phyloP scores from a whole-genome alignment of 1,140 invertebrate species.

The Hyles euphorbiae region DNA sequence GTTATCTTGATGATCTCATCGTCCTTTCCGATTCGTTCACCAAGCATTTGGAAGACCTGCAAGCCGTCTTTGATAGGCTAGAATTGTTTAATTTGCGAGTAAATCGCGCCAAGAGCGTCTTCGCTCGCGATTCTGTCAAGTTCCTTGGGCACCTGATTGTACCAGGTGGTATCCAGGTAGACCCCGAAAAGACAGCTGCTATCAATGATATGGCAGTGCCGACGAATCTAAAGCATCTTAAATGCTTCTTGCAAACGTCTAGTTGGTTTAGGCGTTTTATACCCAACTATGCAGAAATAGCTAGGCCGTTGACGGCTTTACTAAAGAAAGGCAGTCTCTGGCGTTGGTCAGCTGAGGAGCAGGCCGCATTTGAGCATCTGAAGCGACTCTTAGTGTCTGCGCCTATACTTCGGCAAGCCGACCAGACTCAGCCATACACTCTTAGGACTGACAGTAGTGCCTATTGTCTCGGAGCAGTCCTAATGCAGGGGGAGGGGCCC shows the following conservation, averaged over 20 bases:
- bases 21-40: conserved; percentile 42
- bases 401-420: conserved; percentile 30
- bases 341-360: conserved; percentile 24
- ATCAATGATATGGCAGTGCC: conserved; percentile 30
- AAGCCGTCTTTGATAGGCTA: conserved; percentile 30
- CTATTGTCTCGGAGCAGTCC: conserved; percentile 41
- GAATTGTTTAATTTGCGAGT: conserved; percentile 19
- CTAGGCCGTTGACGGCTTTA: conserved; percentile 48
- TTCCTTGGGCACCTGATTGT: conserved; percentile 58
- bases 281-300: conserved; percentile 42
- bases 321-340: conserved; percentile 39
- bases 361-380: conserved; percentile 11
- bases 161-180: conserved; percentile 42
- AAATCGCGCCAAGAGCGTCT: conserved; percentile 47
- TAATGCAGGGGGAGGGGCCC: conserved; percentile 19
- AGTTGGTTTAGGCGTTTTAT: conserved; percentile 61
- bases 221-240: conserved; percentile 24
- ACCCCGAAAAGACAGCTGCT: conserved; percentile 26
- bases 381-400: conserved; percentile 20
- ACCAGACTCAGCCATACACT: conserved; percentile 30
- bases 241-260: conserved; percentile 37
- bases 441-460: conserved; percentile 41
- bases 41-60: conserved; percentile 40
- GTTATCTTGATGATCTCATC: conserved; percentile 66
- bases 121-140: conserved; percentile 34